phyloP scores from a whole-genome alignment of 2,888 invertebrate species.

The Drosophila putrida region DNA sequence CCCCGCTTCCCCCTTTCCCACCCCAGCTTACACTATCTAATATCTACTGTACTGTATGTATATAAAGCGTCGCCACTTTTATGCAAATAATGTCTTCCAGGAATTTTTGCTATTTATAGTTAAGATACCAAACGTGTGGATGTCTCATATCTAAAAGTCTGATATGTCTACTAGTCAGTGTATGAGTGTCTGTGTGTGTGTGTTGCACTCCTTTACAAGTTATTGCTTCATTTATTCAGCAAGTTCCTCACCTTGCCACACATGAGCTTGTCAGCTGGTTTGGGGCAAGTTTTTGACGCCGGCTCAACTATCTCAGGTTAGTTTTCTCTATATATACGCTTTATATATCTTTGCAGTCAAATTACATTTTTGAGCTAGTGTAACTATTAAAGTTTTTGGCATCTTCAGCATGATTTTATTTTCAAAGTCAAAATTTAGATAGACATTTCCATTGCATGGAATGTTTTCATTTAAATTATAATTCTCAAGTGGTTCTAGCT shows the following conservation, averaged over 20 bases:
- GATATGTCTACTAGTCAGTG: background rate
- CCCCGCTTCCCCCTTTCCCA: background rate
- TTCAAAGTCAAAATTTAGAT: conserved; percentile 61
- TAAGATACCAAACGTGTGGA: conserved; percentile 80
- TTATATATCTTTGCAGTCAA: conserved; percentile 34
- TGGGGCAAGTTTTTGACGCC: conserved; percentile 31
- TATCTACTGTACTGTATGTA: background rate
- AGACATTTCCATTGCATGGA: conserved; percentile 41
- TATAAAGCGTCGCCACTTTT: conserved; percentile 75
- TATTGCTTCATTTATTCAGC: conserved; percentile 77
- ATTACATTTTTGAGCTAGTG: conserved; percentile 60
- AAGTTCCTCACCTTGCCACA: conserved; percentile 44
- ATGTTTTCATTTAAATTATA: background rate
- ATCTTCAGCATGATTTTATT: background rate
- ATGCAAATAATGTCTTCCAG: conserved; percentile 80
- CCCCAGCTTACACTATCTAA: background rate
- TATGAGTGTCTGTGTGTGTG: conserved; percentile 18
- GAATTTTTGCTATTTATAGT: conserved; percentile 82
- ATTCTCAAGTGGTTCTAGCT: background rate
- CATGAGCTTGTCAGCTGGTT: conserved; percentile 1
- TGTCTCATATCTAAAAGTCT: conserved; percentile 70
- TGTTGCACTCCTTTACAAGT: conserved; percentile 60
- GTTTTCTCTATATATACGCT: conserved; percentile 4
- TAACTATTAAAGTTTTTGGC: conserved; percentile 60
- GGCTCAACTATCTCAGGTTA: conserved; percentile 48